A percentile compares a stretch with the other conserved stretches of the same genome.
phyloP scores from a whole-genome alignment of 1,140 invertebrate genomes.

The Trinorchestia longiramus region DNA sequence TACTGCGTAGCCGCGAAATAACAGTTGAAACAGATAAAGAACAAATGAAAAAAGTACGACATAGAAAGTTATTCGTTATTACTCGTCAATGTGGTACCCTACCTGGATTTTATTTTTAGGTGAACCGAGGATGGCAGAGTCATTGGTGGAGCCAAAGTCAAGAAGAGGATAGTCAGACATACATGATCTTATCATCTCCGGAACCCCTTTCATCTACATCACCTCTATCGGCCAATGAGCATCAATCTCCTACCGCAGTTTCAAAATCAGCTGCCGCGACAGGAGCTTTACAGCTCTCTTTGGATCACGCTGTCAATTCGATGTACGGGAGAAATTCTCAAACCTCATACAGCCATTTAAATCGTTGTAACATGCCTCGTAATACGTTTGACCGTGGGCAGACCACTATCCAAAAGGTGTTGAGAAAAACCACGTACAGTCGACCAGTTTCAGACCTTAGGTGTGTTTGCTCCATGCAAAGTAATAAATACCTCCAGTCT shows the following conservation, averaged over 20 bases:
- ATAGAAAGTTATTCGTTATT: background rate
- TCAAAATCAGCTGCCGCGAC: background rate
- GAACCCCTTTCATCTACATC: conserved; percentile 24
- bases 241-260: background rate
- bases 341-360: background rate
- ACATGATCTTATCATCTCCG: conserved; percentile 11
- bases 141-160: conserved; percentile 40
- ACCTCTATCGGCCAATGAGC: background rate
- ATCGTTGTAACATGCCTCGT: background rate
- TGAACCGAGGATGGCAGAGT: background rate
- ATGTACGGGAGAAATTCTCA: background rate
- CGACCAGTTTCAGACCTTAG: background rate
- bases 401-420: background rate
- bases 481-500: background rate
- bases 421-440: background rate
- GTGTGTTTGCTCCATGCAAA: background rate
- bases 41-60: background rate
- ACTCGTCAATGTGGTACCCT: background rate
- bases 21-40: background rate
- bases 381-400: background rate
- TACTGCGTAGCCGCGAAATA: background rate
- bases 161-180: conserved; percentile 33
- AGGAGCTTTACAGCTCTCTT: conserved; percentile 12
- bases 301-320: background rate
- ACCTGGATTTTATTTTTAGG: background rate